These are phyloP conservation scores for Callipepla californica DNA, from an alignment of 2,113 vertebrate genomes.

Conservation along the genomic window DNA sequence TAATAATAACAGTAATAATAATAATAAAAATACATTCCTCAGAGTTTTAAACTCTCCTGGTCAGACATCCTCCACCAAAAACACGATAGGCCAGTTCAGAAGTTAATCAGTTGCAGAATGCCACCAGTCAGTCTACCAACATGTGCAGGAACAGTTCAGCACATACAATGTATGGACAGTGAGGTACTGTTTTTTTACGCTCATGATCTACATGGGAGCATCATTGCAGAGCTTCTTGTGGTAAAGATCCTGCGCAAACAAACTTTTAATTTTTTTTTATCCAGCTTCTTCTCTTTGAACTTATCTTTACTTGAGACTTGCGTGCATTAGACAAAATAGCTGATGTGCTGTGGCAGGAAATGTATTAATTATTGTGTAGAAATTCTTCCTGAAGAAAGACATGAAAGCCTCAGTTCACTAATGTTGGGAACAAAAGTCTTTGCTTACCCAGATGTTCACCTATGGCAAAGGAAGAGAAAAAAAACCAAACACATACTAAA, in stretches of 20 bases:
- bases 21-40: background rate
- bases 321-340: background rate
- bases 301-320: background rate
- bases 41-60: slow-evolving; percentile 28
- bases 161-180: background rate
- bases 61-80: slow-evolving; percentile 33
- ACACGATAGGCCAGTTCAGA: background rate
- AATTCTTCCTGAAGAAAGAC: background rate
- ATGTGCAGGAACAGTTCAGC: background rate
- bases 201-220: background rate
- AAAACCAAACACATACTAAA: too few relatives aligned
- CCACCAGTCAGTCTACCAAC: background rate
- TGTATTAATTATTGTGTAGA: background rate
- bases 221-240: background rate
- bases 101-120: slow-evolving; percentile 20
- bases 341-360: background rate
- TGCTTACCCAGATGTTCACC: background rate
- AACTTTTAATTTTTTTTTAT: background rate
- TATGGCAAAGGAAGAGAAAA: background rate
- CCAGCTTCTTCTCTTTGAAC: background rate
- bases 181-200: background rate
- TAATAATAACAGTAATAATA: background rate
- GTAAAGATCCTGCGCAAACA: background rate
- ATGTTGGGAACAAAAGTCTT: background rate
- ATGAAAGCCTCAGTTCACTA: background rate